Evolutionary conservation across 1,140 invertebrate species (phyloP).

Genomic region (Druon quercuslanigerum): DNA sequence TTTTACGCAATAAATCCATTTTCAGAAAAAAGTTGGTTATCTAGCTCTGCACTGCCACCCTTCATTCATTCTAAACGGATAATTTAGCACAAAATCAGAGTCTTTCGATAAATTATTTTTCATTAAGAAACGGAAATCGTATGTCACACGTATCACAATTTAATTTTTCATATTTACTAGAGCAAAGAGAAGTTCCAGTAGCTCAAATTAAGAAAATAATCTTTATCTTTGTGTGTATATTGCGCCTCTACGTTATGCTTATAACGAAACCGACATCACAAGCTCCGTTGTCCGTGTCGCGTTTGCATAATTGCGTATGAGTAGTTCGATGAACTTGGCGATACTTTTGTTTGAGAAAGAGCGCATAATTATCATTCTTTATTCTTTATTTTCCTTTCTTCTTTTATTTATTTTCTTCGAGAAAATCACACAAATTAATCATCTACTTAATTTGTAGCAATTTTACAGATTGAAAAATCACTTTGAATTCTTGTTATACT

Average conservation of each 20-base stretch:
- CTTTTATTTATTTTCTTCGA: neutral
- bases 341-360: constrained; percentile 12
- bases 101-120: no score
- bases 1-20: no score
- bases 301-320: neutral
- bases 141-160: neutral
- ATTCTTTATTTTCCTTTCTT: neutral
- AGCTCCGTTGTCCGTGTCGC: neutral
- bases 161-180: neutral
- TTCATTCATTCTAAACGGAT: no score
- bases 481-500: no score
- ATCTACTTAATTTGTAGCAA: constrained; percentile 19
- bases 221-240: neutral
- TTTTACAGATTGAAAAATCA: neutral
- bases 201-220: neutral
- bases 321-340: constrained; percentile 29
- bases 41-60: no score
- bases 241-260: neutral
- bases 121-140: no score
- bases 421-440: constrained; percentile 16
- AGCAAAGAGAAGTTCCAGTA: no score
- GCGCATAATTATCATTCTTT: constrained; percentile 13
- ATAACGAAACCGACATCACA: neutral
- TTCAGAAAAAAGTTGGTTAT: no score
- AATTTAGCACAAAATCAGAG: no score